Evolutionary conservation across 2,888 invertebrate genomes (phyloP), one percentile per base, ranked within the genome.

Genomic region (Dynastes hyllus): DNA sequence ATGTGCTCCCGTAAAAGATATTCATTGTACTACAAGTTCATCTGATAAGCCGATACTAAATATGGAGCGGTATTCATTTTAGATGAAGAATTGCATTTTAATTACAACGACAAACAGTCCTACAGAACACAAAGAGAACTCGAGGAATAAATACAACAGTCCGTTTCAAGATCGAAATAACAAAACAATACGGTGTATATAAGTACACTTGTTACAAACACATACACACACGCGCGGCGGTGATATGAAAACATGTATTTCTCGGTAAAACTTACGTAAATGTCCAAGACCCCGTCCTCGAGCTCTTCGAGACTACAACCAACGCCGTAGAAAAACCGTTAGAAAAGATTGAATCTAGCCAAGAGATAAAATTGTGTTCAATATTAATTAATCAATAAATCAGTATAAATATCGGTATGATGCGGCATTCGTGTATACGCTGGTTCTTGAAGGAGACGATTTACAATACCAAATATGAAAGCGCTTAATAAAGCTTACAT

Each of bases 391-490:
- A 69, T 69, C 69, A 51, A 69, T 69, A 69, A 69, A 69, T 69
- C 69, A 51, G 69, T 69, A 58, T 58, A 69, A 69, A 69, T 69
- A 69, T 69, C 69, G 51, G 51, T 58, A 58, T 58, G 22, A 22
- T 22, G 55, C 16, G 22, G 55, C 45, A 8, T 45, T 45, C 66
- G 66, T 40, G 13, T 45, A 27, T 50, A 45, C 16, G 51, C 51
- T 27, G 69, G 51, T 45, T 6, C 45, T 45, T 37, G 32, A 37
- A 37, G n/a, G 22, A 8, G 67, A 16, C 16, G 73, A 58, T 73
- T 73, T 73, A 58, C 58, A 73, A 73, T 73, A 75, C 61, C 73
- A 75, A 75, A 75, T 75, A 75, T 45, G 73, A 61, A 45, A 50
- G 61, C 50, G 61, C 73, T 75, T 75, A 61, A 75, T 75, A 75